Percentiles rank a stretch among this genome's conserved stretches.
These are phyloP conservation scores for Semicossyphus pulcher DNA, from an alignment of 2,113 vertebrate genomes.

Conservation along the genomic window DNA sequence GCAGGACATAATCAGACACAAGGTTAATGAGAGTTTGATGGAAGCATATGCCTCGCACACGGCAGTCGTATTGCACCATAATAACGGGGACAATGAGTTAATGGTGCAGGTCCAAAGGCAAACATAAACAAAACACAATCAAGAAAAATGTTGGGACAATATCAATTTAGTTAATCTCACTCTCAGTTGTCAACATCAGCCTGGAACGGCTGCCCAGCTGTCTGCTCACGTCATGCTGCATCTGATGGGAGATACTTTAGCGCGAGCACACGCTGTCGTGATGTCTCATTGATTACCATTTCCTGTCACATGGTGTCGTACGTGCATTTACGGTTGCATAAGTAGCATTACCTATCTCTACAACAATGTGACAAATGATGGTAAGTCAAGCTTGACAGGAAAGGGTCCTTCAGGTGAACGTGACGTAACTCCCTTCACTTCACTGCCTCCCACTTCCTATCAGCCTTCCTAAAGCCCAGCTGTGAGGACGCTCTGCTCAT, in stretches of 20 bases:
- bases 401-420: constrained; percentile 65
- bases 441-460: constrained; percentile 67
- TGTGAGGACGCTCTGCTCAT: constrained; percentile 69
- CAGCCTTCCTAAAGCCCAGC: constrained; percentile 68
- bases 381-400: constrained; percentile 71
- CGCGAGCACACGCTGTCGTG: constrained; percentile 20
- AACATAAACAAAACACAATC: constrained; percentile 76
- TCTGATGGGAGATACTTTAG: constrained; percentile 28
- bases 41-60: constrained; percentile 79
- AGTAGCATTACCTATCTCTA: constrained; percentile 54
- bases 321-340: constrained; percentile 61
- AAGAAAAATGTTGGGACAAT: constrained; percentile 62
- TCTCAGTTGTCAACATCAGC: constrained; percentile 33
- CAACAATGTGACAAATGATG: constrained; percentile 59
- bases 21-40: constrained; percentile 85
- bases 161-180: constrained; percentile 59
- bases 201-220: constrained; percentile 19
- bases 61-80: constrained; percentile 60
- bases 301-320: constrained; percentile 53
- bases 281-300: constrained; percentile 45
- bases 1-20: constrained; percentile 79
- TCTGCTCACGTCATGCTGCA: constrained; percentile 16
- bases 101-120: constrained; percentile 74
- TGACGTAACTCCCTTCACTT: constrained; percentile 72
- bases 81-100: constrained; percentile 75